A percentile compares a stretch with the other conserved stretches of the same genome.
These are phyloP conservation scores for Trypoxylon attenuatum DNA, from an alignment of 2,888 invertebrate species.

Conservation along the genomic window DNA sequence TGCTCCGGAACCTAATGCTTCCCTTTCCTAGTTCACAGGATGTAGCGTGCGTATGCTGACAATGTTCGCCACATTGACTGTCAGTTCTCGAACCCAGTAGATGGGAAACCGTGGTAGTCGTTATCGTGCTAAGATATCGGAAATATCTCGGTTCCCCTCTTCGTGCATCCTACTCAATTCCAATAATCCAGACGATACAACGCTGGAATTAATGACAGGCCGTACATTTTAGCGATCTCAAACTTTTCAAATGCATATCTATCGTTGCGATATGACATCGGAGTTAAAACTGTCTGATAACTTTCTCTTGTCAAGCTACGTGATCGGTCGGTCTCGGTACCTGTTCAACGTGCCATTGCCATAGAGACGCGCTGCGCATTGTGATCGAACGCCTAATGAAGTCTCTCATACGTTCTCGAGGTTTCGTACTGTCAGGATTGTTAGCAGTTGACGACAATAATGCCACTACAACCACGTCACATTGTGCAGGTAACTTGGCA, in stretches of 20 bases:
- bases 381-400: constrained; percentile 32
- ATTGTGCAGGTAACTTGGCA: constrained; percentile 50
- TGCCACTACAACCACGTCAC: constrained; percentile 35
- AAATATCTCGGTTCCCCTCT: background rate
- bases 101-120: constrained; percentile 11
- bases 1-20: constrained; percentile 37
- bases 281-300: too few species aligned
- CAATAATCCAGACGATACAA: too few species aligned
- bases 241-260: too few species aligned
- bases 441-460: constrained; percentile 21
- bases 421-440: constrained; percentile 34
- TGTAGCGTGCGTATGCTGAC: constrained; percentile 28
- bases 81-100: constrained; percentile 2
- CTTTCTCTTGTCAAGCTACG: constrained; percentile 12
- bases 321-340: constrained; percentile 26
- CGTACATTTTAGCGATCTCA: too few species aligned
- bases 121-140: constrained; percentile 20
- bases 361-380: constrained; percentile 20
- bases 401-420: constrained; percentile 30
- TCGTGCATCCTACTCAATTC: background rate
- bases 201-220: too few species aligned
- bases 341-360: constrained; percentile 23
- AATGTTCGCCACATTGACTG: constrained; percentile 20
- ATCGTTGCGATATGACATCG: too few species aligned
- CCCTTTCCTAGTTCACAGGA: constrained; percentile 10